A percentile compares a stretch with the other conserved stretches of the same genome.
Conservation (phyloP, 2,113 vertebrate genomes). For the Ardeotis arabs region DNA sequence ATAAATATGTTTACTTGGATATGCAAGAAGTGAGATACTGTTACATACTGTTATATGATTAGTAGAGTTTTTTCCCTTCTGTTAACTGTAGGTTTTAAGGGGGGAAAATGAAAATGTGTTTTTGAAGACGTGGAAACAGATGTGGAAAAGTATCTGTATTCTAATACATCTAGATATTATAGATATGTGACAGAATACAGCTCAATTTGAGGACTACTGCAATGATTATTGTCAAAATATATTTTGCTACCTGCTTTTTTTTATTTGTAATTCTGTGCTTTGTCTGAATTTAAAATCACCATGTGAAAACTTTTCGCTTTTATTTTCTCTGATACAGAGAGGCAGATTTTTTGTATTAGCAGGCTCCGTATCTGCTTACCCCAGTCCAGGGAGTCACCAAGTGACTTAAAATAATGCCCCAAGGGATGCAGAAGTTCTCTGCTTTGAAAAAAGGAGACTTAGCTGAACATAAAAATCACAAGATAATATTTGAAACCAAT, state of each 20-base stretch:
- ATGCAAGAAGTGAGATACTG: neutral
- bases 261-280: neutral
- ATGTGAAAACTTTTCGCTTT: neutral
- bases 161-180: neutral
- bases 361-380: neutral
- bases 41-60: neutral
- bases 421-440: neutral
- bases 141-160: neutral
- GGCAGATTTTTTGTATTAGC: neutral
- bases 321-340: neutral
- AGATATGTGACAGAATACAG: neutral
- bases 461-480: neutral
- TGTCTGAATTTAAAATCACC: neutral
- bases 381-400: neutral
- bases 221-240: neutral
- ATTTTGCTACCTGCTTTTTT: neutral
- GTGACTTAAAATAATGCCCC: neutral
- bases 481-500: neutral
- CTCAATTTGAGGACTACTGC: neutral
- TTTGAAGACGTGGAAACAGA: neutral
- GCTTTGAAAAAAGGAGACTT: neutral
- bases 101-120: neutral
- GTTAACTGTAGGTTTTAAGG: neutral
- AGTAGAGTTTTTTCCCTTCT: neutral
- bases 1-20: neutral